Evolutionary conservation across 2,888 invertebrate species (phyloP).

Genomic region (Lithophane leautieri): DNA sequence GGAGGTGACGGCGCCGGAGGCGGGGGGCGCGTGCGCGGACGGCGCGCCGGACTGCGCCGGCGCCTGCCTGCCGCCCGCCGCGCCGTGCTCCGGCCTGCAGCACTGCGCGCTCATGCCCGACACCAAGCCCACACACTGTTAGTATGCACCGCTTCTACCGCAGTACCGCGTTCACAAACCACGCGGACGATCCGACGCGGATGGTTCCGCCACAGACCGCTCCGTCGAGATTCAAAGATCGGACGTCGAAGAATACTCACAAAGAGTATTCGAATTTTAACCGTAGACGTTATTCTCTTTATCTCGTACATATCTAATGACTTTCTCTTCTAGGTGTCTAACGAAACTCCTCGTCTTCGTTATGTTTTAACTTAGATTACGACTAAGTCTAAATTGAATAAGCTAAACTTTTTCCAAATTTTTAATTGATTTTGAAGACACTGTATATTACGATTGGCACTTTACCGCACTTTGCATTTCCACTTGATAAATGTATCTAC

Average conservation of each 20-base stretch:
- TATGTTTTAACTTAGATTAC: constrained; percentile 59
- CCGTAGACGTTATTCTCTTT: constrained; percentile 51
- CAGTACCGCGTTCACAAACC: constrained; percentile 2
- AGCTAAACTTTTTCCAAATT: constrained; percentile 74
- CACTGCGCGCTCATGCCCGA: constrained; percentile 94
- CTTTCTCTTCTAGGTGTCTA: constrained; percentile 62
- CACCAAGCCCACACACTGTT: constrained; percentile 93
- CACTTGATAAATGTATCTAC: constrained; percentile 83
- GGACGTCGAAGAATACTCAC: constrained; percentile 30
- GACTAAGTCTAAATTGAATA: constrained; percentile 61
- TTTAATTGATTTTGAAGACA: constrained; percentile 72
- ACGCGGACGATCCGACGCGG: constrained; percentile 18
- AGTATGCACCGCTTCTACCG: constrained; percentile 86
- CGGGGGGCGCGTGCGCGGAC: constrained; percentile 79
- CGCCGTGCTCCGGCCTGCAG: constrained; percentile 85
- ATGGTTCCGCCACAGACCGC: neutral
- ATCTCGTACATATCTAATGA: constrained; percentile 66
- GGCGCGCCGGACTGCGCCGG: constrained; percentile 75
- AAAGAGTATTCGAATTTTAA: constrained; percentile 39
- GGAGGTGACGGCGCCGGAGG: constrained; percentile 92
- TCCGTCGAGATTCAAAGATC: constrained; percentile 15
- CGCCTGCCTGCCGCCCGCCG: constrained; percentile 83
- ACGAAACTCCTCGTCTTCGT: constrained; percentile 42
- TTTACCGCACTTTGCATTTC: constrained; percentile 83
- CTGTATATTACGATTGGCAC: constrained; percentile 83